Evolutionary conservation across 2,797 vertebrate species (phyloP).

Genomic region (Spinus olivaceus): DNA sequence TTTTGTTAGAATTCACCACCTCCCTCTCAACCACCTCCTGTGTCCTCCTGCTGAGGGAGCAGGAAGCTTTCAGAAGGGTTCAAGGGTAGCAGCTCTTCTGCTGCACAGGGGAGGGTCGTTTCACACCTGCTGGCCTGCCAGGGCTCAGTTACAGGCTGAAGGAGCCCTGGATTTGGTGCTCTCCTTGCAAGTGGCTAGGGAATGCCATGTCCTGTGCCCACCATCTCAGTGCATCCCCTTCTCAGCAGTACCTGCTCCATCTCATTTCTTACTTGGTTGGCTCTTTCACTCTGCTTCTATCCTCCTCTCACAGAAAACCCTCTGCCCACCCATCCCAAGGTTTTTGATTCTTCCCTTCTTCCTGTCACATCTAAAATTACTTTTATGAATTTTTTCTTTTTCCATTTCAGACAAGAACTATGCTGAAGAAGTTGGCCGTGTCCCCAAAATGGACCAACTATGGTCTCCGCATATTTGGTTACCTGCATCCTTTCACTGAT

Average conservation of each 20-base stretch:
- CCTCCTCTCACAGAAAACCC: neutral
- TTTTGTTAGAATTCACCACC: neutral
- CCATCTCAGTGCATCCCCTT: neutral
- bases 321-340: neutral
- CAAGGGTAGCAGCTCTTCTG: neutral
- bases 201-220: neutral
- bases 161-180: neutral
- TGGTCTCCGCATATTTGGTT: slow-evolving; percentile 94
- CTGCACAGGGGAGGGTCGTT: neutral
- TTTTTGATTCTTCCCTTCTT: neutral
- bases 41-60: neutral
- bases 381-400: neutral
- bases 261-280: neutral
- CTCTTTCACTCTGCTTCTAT: neutral
- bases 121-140: neutral
- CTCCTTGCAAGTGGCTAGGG: accelerated
- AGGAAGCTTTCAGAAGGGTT: neutral
- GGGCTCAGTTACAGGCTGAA: neutral
- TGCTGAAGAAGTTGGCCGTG: slow-evolving; percentile 86
- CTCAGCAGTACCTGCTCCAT: neutral
- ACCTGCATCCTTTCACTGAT: slow-evolving; percentile 84
- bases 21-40: neutral
- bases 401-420: slow-evolving; percentile 80
- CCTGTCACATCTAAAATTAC: neutral
- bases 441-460: slow-evolving; percentile 92